These are phyloP conservation scores for Lagocephalus sceleratus DNA, from an alignment of 2,797 vertebrate species.

Conservation along the genomic window DNA sequence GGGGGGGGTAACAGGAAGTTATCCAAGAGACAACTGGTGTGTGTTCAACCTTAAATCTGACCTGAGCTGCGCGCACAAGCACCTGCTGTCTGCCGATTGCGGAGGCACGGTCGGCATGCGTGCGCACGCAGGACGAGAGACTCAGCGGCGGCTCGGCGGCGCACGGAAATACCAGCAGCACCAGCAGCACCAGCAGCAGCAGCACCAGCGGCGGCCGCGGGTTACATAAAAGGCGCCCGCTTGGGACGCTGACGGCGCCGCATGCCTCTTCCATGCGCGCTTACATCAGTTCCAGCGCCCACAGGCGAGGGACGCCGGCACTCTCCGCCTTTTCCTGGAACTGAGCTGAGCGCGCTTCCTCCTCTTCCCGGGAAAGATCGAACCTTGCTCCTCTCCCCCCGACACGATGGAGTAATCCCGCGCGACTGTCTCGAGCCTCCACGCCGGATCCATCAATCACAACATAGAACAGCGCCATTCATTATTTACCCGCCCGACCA, in stretches of 20 bases:
- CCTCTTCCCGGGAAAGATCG: constrained; percentile 13
- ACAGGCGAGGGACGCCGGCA: constrained; percentile 20
- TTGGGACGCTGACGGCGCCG: constrained; percentile 59
- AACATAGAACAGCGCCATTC: too few relatives aligned
- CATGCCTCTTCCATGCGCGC: constrained; percentile 34
- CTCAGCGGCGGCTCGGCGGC: constrained; percentile 50
- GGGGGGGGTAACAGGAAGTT: constrained; percentile 4
- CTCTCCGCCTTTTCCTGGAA: constrained; percentile 51
- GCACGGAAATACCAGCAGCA: constrained; percentile 50
- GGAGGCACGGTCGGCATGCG: constrained; percentile 52
- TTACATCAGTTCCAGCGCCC: constrained; percentile 60
- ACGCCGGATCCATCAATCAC: too few relatives aligned
- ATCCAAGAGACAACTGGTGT: constrained; percentile 34
- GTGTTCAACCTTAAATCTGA: constrained; percentile 28
- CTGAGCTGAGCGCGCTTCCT: constrained; percentile 17
- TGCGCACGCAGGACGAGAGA: constrained; percentile 37
- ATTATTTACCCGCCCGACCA: constrained; percentile 2
- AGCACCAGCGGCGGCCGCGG: constrained; percentile 44
- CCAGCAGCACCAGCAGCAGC: too few relatives aligned
- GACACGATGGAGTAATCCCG: constrained; percentile 3
- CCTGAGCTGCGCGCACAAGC: constrained; percentile 30
- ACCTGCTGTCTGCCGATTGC: constrained; percentile 59
- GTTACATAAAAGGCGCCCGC: constrained; percentile 64
- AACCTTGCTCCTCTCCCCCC: constrained; percentile 17
- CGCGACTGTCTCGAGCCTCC: background rate